Percentiles rank a stretch among this genome's conserved stretches.
phyloP scores from a whole-genome alignment of 2,113 vertebrate genomes.

The Phylloscopus whistleri region DNA sequence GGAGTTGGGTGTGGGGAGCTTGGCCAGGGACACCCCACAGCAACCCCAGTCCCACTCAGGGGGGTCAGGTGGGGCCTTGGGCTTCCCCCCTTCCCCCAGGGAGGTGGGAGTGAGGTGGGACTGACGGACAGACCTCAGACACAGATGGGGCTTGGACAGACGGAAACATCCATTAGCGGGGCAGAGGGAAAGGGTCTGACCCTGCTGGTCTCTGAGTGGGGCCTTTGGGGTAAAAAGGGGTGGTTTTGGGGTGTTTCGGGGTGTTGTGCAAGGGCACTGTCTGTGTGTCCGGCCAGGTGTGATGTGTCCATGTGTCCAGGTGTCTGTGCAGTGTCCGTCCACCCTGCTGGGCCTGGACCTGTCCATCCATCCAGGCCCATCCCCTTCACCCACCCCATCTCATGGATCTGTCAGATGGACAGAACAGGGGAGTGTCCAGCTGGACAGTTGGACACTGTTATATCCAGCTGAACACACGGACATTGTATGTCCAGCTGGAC shows the following conservation, averaged over 20 bases:
- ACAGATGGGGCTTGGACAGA: neutral
- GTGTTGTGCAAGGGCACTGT: too few species aligned
- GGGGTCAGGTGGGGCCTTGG: neutral
- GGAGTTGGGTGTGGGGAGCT: neutral
- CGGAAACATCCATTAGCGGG: fast-evolving
- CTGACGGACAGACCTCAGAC: fast-evolving
- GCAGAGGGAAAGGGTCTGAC: fast-evolving
- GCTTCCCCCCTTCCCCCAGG: too few species aligned
- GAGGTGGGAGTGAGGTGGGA: fast-evolving
- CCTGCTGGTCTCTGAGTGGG: neutral
- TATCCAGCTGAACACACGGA: too few species aligned
- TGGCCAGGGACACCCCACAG: neutral
- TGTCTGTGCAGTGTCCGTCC: fast-evolving
- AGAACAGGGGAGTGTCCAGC: too few species aligned
- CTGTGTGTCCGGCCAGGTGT: neutral
- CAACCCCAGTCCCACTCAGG: fast-evolving
- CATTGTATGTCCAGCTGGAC: neutral
- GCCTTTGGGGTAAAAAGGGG: neutral
- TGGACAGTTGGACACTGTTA: neutral
- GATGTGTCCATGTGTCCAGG: neutral
- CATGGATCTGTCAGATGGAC: neutral
- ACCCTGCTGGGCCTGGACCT: too few species aligned
- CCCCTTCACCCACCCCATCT: fast-evolving
- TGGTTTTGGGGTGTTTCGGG: neutral
- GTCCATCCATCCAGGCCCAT: neutral